These are phyloP conservation scores for Meloidogyne exigua DNA, from an alignment of 1,140 invertebrate species.

Conservation along the genomic window DNA sequence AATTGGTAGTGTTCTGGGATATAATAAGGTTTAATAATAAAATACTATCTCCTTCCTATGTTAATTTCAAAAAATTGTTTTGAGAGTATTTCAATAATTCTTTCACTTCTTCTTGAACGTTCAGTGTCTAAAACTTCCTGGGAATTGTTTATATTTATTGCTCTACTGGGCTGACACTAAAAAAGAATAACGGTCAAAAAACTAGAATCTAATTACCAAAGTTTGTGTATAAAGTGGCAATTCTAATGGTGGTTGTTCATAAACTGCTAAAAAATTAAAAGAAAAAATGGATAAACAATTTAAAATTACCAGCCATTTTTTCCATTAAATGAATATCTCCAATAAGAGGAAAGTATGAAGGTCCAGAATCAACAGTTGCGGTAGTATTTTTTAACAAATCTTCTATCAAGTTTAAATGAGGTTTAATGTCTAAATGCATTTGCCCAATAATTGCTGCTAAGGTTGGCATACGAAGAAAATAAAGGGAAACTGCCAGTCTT, in stretches of 20 bases:
- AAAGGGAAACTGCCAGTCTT: slow-evolving; percentile 24
- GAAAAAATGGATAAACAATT: background rate
- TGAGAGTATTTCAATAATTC: slow-evolving; percentile 34
- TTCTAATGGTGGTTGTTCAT: slow-evolving; percentile 29
- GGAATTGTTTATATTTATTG: slow-evolving; percentile 39
- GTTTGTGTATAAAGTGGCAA: slow-evolving; percentile 26
- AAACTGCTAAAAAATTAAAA: slow-evolving; percentile 23
- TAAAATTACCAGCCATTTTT: slow-evolving; percentile 30
- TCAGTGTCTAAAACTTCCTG: slow-evolving; percentile 34
- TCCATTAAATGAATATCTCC: slow-evolving; percentile 38
- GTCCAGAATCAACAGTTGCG: slow-evolving; percentile 33
- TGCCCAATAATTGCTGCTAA: slow-evolving; percentile 38
- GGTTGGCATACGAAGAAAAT: slow-evolving; percentile 38
- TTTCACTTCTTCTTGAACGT: slow-evolving; percentile 17
- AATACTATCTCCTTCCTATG: background rate
- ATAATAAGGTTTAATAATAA: no score
- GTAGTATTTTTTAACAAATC: slow-evolving; percentile 32
- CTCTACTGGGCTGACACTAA: slow-evolving; percentile 25
- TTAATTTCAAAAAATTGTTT: slow-evolving; percentile 32
- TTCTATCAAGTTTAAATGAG: slow-evolving; percentile 32
- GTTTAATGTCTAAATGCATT: slow-evolving; percentile 30
- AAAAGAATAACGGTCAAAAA: background rate
- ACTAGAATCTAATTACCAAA: slow-evolving; percentile 21
- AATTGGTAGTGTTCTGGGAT: no score
- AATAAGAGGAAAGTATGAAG: slow-evolving; percentile 40